Evolutionary conservation across 2,888 invertebrate species (phyloP).

Genomic region (Sphecodes monilicornis): DNA sequence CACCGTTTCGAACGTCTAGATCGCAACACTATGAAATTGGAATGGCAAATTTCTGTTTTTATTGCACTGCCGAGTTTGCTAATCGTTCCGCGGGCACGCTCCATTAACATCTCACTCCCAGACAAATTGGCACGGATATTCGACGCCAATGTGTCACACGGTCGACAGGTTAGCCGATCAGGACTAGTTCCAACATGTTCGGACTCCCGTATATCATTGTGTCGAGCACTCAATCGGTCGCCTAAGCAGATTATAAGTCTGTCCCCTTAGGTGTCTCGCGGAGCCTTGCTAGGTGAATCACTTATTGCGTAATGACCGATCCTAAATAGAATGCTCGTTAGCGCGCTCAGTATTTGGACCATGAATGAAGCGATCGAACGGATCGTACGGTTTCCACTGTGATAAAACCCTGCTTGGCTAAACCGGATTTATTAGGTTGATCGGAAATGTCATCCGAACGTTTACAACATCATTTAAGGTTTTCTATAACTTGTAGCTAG

Average conservation of each 20-base stretch:
- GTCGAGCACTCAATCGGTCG: conserved; percentile 20
- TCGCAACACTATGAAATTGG: neutral
- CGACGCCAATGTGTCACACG: conserved; percentile 16
- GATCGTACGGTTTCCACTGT: conserved; percentile 38
- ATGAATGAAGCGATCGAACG: conserved; percentile 43
- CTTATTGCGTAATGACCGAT: conserved; percentile 67
- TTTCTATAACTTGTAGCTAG: neutral
- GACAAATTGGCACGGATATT: conserved; percentile 32
- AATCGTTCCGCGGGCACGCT: neutral
- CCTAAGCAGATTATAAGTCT: conserved; percentile 58
- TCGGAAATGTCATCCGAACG: neutral
- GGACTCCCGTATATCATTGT: conserved; percentile 21
- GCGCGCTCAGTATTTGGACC: conserved; percentile 45
- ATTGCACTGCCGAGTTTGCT: neutral
- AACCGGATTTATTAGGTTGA: neutral
- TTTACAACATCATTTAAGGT: neutral
- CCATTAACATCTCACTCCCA: conserved; percentile 30
- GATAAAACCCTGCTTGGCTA: neutral
- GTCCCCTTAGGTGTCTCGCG: conserved; percentile 60
- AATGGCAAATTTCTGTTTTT: neutral
- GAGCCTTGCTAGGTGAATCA: conserved; percentile 65
- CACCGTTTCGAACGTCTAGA: neutral
- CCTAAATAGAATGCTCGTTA: conserved; percentile 66
- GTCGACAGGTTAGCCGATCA: neutral
- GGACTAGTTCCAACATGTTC: neutral